phyloP scores from a whole-genome alignment of 2,797 vertebrate genomes.

The Apodemus agrarius region DNA sequence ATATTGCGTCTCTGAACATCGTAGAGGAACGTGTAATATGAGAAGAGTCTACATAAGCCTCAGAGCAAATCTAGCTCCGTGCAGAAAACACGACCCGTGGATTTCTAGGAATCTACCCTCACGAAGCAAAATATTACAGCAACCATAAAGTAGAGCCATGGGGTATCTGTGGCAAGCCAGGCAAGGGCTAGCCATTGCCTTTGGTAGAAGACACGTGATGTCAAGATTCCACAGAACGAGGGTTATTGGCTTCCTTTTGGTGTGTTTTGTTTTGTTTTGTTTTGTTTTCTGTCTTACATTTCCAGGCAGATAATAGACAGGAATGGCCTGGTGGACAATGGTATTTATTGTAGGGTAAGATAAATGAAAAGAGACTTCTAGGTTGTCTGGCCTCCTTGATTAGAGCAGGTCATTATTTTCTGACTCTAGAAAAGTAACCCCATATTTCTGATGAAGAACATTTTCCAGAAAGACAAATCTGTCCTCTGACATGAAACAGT shows the following conservation, averaged over 20 bases:
- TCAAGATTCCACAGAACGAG: not conserved
- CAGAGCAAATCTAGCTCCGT: not conserved
- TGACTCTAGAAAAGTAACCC: not conserved
- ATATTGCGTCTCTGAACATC: not conserved
- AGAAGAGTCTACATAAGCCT: not conserved
- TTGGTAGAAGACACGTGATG: not conserved
- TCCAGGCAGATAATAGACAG: not conserved
- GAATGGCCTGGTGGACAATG: not conserved
- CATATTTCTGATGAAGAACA: constrained; percentile 8
- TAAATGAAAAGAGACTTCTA: constrained; percentile 29
- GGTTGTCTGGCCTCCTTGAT: constrained; percentile 7
- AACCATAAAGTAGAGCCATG: not conserved
- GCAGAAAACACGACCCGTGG: not conserved
- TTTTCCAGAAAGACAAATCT: constrained; percentile 47
- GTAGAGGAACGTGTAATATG: not conserved
- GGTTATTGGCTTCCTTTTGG: not conserved
- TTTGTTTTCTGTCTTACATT: not conserved
- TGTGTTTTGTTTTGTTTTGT: not conserved
- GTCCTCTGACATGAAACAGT: constrained; percentile 38
- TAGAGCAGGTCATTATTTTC: constrained; percentile 37
- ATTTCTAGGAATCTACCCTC: not conserved
- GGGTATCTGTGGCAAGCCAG: not conserved
- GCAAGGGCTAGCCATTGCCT: not conserved
- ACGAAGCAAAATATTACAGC: not conserved
- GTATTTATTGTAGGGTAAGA: not conserved